Evolutionary conservation across 2,888 invertebrate species (phyloP), one percentile per base, ranked within the genome.

Genomic region (Cylindroiulus punctatus): DNA sequence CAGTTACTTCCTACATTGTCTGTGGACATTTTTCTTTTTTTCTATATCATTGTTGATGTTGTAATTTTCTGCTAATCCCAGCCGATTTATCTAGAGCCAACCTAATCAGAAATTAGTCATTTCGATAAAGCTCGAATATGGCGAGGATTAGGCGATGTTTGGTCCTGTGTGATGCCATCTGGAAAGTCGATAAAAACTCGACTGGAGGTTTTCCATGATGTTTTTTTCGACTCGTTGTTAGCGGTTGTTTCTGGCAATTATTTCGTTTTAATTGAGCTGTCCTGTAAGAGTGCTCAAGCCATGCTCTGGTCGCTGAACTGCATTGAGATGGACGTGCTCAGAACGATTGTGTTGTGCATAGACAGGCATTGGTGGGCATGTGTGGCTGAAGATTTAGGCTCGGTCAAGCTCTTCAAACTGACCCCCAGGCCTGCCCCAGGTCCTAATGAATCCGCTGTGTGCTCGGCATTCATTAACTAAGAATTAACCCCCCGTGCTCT

Each of bases 401-500:
- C 8, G 52, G 52, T 52, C 65, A 26, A 65, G 65, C 22, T 8
- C n/a, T 26, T 26, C 26, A 12, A 65, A 26, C 26, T 65, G 65
- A 65, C 65, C 65, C n/a, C 52, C 65, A 26, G 65, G 26, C 26
- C 26, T 22, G 82, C 82, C 36, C 42, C 40, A 82, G 17, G 8
- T 82, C 82, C 42, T 82, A 82, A 82, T 82, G 82, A 82, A 42
- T 82, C 36, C 82, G 22, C 42, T 10, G 36, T 82, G 82, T 82
- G 36, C 42, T 36, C 17, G 42, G 82, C 52, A 42, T 84, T 84
- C 84, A 84, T 84, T 84, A 84, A 84, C 47, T 47, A 84, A 44
- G 84, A 84, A 47, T 84, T 84, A 84, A 30, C 84, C 47, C 44
- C 83, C 83, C 40, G n/a, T 40, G 83, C 44, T 83, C 83, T 83